These are phyloP conservation scores for Antidorcas marsupialis DNA, from an alignment of 2,113 vertebrate species.

Conservation along the genomic window DNA sequence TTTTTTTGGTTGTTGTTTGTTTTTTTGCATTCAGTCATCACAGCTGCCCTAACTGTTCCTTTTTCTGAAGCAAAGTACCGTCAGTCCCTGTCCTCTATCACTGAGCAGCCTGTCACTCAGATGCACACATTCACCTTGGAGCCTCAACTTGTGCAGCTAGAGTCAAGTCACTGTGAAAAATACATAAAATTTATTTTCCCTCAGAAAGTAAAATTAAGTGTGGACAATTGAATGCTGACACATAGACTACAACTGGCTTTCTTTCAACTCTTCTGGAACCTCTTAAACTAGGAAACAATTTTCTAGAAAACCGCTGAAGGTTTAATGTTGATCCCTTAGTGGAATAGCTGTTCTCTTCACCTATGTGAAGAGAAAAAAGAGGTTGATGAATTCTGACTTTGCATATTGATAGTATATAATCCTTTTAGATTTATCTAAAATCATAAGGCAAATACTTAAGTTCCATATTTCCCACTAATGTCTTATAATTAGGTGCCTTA, in stretches of 20 bases:
- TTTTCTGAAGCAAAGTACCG: neutral
- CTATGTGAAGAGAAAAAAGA: neutral
- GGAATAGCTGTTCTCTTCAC: neutral
- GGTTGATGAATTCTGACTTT: neutral
- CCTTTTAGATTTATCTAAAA: neutral
- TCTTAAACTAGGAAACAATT: conserved; percentile 20
- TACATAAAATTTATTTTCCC: neutral
- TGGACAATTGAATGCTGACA: neutral
- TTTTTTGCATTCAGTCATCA: neutral
- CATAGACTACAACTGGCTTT: neutral
- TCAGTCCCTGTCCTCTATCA: neutral
- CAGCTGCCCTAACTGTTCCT: neutral
- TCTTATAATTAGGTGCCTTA: neutral
- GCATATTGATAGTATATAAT: neutral
- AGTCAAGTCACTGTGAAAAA: neutral
- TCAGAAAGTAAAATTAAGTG: conserved; percentile 8
- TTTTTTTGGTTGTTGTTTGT: neutral
- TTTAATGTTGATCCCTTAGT: neutral
- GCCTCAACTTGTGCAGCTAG: neutral
- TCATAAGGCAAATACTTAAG: conserved; percentile 34
- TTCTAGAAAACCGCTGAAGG: neutral
- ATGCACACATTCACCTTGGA: neutral
- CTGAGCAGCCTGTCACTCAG: rapidly evolving
- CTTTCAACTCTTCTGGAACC: neutral
- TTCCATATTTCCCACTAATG: neutral